phyloP scores from a whole-genome alignment of 2,888 invertebrate species.

The Gandaritis pyraliata region DNA sequence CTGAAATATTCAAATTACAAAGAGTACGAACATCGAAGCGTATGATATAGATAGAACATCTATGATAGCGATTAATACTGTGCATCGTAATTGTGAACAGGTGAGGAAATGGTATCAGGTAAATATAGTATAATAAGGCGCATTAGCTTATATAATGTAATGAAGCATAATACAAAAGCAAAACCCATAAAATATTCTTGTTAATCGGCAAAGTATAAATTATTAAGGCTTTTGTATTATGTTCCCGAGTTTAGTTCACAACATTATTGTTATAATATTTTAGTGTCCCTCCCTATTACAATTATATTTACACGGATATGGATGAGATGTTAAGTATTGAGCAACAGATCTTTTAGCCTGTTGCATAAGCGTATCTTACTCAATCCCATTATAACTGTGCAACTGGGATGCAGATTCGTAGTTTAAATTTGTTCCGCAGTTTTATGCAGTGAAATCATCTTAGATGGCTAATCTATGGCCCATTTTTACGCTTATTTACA shows the following conservation, averaged over 20 bases:
- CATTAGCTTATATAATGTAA: background rate
- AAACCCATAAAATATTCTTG: background rate
- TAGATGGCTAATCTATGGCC: no score
- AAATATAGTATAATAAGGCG: slow-evolving; percentile 14
- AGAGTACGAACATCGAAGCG: slow-evolving; percentile 64
- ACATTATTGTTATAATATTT: background rate
- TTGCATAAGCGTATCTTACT: no score
- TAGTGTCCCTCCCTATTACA: background rate
- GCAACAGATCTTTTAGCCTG: background rate
- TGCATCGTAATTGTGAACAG: slow-evolving; percentile 25
- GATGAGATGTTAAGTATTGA: no score
- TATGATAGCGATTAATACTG: slow-evolving; percentile 47
- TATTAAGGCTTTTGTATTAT: background rate
- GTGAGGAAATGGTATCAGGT: slow-evolving; percentile 35
- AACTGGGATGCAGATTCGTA: no score
- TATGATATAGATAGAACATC: slow-evolving; percentile 34
- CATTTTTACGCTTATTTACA: no score
- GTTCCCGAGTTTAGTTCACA: background rate
- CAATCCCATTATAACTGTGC: no score
- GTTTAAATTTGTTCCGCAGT: no score
- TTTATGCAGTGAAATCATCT: no score
- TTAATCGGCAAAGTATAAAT: background rate
- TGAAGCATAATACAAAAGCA: slow-evolving; percentile 14
- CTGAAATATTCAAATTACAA: slow-evolving; percentile 42
- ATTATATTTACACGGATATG: no score